These are phyloP conservation scores for Morone saxatilis DNA, from an alignment of 2,113 vertebrate genomes.

Conservation along the genomic window DNA sequence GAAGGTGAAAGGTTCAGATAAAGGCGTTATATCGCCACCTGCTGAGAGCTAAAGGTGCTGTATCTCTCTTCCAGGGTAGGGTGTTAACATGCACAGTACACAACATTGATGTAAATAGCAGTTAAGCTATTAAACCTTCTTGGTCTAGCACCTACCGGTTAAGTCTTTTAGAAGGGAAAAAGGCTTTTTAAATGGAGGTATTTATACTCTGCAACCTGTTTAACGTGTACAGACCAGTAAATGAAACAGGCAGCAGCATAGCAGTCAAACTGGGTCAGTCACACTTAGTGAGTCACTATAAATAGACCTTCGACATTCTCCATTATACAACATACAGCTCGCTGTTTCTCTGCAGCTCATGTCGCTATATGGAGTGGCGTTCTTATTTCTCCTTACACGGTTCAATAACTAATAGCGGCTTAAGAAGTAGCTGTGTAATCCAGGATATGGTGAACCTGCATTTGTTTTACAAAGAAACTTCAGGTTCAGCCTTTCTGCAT, in stretches of 20 bases:
- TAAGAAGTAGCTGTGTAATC: not conserved
- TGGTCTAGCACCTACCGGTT: too few relatives aligned
- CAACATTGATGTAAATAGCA: not conserved
- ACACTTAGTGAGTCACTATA: conserved; percentile 20
- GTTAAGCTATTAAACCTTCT: not conserved
- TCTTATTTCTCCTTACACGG: fast-evolving
- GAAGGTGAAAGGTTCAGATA: too few relatives aligned
- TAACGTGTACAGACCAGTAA: not conserved
- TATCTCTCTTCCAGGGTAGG: not conserved
- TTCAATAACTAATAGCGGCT: not conserved
- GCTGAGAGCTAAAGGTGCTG: not conserved
- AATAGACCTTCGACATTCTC: conserved; percentile 54
- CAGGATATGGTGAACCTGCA: not conserved
- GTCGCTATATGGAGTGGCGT: not conserved
- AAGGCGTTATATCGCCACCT: not conserved
- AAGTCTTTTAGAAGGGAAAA: not conserved
- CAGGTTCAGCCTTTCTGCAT: not conserved
- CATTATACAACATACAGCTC: not conserved
- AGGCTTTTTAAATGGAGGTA: not conserved
- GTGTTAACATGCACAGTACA: too few relatives aligned
- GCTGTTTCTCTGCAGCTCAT: not conserved
- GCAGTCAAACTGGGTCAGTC: conserved; percentile 43
- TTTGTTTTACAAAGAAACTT: not conserved
- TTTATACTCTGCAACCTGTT: not conserved
- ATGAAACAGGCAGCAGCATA: not conserved